Evolutionary conservation across 2,113 vertebrate genomes (phyloP).

Genomic region (Salvelinus alpinus): DNA sequence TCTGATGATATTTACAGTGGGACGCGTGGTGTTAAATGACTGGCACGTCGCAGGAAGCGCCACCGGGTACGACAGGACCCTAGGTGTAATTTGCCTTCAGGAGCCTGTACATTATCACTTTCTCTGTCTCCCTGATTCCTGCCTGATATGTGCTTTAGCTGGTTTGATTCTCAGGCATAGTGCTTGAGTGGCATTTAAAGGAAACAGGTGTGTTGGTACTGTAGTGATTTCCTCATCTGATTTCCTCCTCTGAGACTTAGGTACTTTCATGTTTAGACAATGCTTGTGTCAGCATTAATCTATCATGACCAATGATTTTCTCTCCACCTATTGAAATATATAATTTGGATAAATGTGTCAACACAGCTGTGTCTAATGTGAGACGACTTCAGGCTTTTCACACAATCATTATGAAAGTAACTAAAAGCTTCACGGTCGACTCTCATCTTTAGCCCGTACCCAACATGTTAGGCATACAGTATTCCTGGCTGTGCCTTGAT

Average conservation of each 20-base stretch:
- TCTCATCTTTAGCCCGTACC: conserved; percentile 84
- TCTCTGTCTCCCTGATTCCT: conserved; percentile 19
- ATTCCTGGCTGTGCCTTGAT: conserved; percentile 79
- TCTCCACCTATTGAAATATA: conserved; percentile 78
- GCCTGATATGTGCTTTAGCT: conserved; percentile 21
- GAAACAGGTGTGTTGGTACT: background rate
- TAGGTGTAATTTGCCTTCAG: conserved; percentile 43
- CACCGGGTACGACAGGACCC: conserved; percentile 28
- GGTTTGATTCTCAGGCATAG: conserved; percentile 13
- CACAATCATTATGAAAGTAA: conserved; percentile 83
- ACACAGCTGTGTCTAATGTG: conserved; percentile 81
- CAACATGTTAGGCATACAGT: conserved; percentile 73
- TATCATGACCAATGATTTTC: conserved; percentile 71
- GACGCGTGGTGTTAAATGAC: conserved; percentile 46
- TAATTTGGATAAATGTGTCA: conserved; percentile 91
- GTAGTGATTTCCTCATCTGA: background rate
- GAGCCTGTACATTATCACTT: conserved; percentile 34
- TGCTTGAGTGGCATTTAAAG: conserved; percentile 8
- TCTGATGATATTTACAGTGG: conserved; percentile 60
- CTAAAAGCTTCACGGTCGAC: conserved; percentile 83
- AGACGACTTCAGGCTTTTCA: conserved; percentile 83
- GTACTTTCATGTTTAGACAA: background rate
- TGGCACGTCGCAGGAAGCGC: conserved; percentile 47
- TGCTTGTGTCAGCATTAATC: conserved; percentile 63
- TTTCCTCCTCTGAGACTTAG: background rate